Conservation (phyloP, 1,140 invertebrate species). For the Marisa cornuarietis region DNA sequence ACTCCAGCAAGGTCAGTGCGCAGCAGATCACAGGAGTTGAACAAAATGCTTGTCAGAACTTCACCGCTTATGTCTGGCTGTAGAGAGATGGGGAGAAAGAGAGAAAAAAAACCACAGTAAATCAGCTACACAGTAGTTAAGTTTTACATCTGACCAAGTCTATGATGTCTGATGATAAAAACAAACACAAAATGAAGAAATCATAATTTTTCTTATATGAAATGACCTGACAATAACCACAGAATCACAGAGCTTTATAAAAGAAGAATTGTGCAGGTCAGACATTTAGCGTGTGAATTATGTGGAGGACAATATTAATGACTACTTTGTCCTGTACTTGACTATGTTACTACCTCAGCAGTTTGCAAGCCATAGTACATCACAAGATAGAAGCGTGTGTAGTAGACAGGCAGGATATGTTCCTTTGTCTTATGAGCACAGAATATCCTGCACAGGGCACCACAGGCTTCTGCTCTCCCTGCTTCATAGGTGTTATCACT, state of each 20-base stretch:
- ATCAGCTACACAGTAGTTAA: background rate
- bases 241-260: too few relatives aligned
- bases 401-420: conserved; percentile 91
- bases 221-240: too few relatives aligned
- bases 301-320: too few relatives aligned
- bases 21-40: conserved; percentile 77
- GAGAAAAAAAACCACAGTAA: conserved; percentile 23
- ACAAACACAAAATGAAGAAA: background rate
- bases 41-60: conserved; percentile 80
- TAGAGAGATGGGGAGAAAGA: conserved; percentile 19
- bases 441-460: conserved; percentile 92
- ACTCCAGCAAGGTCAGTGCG: conserved; percentile 93
- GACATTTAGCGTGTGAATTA: too few relatives aligned
- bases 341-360: conserved; percentile 60
- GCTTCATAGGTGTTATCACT: conserved; percentile 65
- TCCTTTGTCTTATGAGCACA: conserved; percentile 96
- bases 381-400: conserved; percentile 93
- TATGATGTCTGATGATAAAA: background rate
- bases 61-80: conserved; percentile 60
- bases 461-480: conserved; percentile 94
- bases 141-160: background rate
- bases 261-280: too few relatives aligned
- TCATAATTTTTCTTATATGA: background rate
- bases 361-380: conserved; percentile 85
- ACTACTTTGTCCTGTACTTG: too few relatives aligned